Evolutionary conservation across 2,797 vertebrate genomes (phyloP).

Genomic region (Pangasius macronema): DNA sequence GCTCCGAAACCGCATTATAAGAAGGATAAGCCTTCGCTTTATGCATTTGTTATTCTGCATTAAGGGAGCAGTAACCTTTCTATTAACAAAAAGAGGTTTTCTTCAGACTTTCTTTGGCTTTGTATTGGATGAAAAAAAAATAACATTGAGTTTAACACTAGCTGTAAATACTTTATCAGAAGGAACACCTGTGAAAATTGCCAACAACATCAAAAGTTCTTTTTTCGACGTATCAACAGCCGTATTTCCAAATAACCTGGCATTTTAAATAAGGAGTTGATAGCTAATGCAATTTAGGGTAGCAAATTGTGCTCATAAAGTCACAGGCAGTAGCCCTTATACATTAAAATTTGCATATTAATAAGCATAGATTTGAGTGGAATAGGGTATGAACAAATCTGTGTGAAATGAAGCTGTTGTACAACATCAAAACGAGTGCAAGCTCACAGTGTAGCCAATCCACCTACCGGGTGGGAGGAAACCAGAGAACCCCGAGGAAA

Average conservation of each 20-base stretch:
- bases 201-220: neutral
- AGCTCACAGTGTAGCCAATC: neutral
- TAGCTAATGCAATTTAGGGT: neutral
- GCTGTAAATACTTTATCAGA: neutral
- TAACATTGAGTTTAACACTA: neutral
- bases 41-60: neutral
- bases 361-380: neutral
- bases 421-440: neutral
- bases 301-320: neutral
- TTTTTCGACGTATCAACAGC: neutral
- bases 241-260: neutral
- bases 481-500: neutral
- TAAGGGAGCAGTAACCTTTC: neutral
- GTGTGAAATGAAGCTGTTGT: neutral
- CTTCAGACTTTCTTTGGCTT: neutral
- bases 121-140: neutral
- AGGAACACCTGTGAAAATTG: neutral
- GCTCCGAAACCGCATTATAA: neutral
- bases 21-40: neutral
- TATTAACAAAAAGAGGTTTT: neutral
- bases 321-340: neutral
- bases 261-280: neutral
- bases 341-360: neutral
- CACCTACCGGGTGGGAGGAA: neutral
- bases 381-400: neutral